Base-by-base conservation (phyloP, 2,888 invertebrate genomes). In the Dryobota labecula region DNA sequence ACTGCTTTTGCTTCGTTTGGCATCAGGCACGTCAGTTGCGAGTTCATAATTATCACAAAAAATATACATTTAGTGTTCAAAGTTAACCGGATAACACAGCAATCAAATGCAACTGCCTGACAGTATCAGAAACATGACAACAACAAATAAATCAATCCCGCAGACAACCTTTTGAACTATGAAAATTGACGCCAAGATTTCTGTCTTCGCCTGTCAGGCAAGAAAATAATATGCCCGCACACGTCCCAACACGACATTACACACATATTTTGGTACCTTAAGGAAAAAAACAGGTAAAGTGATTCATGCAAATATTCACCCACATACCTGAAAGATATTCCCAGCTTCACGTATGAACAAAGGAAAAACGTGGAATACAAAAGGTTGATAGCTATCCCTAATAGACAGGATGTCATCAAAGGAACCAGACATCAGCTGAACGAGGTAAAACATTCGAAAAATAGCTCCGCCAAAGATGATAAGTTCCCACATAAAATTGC, bases 381-480 rank as follows among this genome's bases (percentile, higher is more conserved):
- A 80, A 85, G 84, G 86, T 81, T 85, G 72, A 85, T 85, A 77
- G 75, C 86, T 60, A 69, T 49, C 62, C 78, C 66, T 85, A 85
- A 84, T 85, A 83, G 82, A 81, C 85, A 82, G 83, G 88, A 90
- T 88, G 88, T 87, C 89, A 90, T 92, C 91, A 91, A 90, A 92
- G 86, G 88, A 88, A 78, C 83, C 87, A 87, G 87, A 89, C 89
- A 92, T 92, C 89, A 90, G 87, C 89, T 90, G 90, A 92, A 93
- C 90, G 92, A 93, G 86, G 90, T 90, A 88, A 91, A 90, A 90
- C 89, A 90, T 92, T 90, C 88, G 90, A 90, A 89, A 91, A 92
- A 92, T 92, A 89, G 88, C 90, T 88, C 79, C 83, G 82, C 85
- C 90, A 84, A 90, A 91, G 87, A 93, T 92, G 92, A 92, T 90